Base-by-base conservation (phyloP, 2,113 vertebrate species). In the Thymallus thymallus region DNA sequence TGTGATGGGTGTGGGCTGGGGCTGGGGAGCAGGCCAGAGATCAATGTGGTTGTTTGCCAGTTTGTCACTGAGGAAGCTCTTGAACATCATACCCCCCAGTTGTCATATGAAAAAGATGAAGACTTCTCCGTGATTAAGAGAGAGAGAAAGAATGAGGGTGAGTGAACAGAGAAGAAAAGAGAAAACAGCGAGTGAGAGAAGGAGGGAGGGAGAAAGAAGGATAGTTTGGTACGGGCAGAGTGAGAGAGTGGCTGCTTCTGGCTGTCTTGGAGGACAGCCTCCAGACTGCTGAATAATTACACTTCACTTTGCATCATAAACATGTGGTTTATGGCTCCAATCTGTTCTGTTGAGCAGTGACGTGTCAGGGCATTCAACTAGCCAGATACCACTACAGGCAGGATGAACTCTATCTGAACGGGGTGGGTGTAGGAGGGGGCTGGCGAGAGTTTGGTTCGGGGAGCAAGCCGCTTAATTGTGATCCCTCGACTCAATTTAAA, bases 301-400 rank as follows among this genome's bases (percentile, higher is more conserved):
- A 81, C 79, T 85, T 86, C 84, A 80, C 79, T 84, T 86, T 82
- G 81, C 73, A 82, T 84, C 79, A 81, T 80, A 83, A 86, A 80
- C 80, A 80, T 85, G 76, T 76, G 83, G 48, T 67, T 86, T 78
- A 73, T 71, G 76, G 78, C 72, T 82, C 76, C 65, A 58, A 76
- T 76, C 85, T 75, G 66, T 69, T 74, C 71, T 75, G 63, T 76
- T 35, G 30, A 56, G 75, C 76, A 67, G 76, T 76, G 73, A 73
- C 78, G 75, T 72, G 70, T 46, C 70, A 68, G 41, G 72, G 69
- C 66, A 23, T 69, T 56, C 26, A 16, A 55, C 24, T 69, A 64
- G 48, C 64, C 29, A 32, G 29, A 16, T 20, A 20, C 26, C 63
- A 30, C 29, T 30, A 65, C 13, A 60, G 56, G 7, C 56, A 9